Percentiles rank a stretch among this genome's conserved stretches.
phyloP scores from a whole-genome alignment of 2,888 invertebrate genomes.

The Oegoconia quadripuncta region DNA sequence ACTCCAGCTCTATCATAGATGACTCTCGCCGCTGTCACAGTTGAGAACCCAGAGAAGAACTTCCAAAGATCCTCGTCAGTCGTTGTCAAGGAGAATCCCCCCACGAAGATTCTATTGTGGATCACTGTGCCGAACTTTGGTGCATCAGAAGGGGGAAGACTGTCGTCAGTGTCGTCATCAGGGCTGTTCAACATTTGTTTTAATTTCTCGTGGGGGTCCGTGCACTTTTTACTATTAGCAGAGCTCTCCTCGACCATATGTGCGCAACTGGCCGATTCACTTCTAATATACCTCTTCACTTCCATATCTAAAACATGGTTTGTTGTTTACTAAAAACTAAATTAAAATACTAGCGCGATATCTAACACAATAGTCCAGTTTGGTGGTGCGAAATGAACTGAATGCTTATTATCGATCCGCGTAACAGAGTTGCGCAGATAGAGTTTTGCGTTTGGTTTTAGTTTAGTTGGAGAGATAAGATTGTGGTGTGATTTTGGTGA shows the following conservation, averaged over 20 bases:
- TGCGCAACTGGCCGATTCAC: conserved; percentile 71
- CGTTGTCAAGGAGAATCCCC: conserved; percentile 95
- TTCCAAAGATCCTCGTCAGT: conserved; percentile 95
- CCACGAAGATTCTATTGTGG: conserved; percentile 97
- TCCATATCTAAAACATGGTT: conserved; percentile 72
- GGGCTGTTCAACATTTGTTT: conserved; percentile 67
- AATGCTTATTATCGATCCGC: conserved; percentile 43
- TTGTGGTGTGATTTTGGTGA: conserved; percentile 59
- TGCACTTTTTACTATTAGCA: conserved; percentile 55
- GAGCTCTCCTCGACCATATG: conserved; percentile 71
- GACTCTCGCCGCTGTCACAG: conserved; percentile 95
- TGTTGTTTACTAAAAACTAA: conserved; percentile 71
- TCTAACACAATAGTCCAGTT: conserved; percentile 55
- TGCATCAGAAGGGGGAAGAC: conserved; percentile 66
- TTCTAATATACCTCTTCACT: conserved; percentile 69
- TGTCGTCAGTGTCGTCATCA: conserved; percentile 67
- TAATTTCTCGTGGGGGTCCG: conserved; percentile 69
- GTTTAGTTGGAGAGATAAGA: conserved; percentile 49
- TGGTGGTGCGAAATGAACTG: conserved; percentile 55
- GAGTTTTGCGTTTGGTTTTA: conserved; percentile 8
- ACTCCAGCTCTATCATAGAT: conserved; percentile 96
- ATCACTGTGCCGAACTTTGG: conserved; percentile 89
- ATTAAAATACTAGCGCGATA: conserved; percentile 51
- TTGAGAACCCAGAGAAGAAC: conserved; percentile 93
- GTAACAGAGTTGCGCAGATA: conserved; percentile 21